phyloP scores from a whole-genome alignment of 2,888 invertebrate genomes.

The Drosophila bunnanda region DNA sequence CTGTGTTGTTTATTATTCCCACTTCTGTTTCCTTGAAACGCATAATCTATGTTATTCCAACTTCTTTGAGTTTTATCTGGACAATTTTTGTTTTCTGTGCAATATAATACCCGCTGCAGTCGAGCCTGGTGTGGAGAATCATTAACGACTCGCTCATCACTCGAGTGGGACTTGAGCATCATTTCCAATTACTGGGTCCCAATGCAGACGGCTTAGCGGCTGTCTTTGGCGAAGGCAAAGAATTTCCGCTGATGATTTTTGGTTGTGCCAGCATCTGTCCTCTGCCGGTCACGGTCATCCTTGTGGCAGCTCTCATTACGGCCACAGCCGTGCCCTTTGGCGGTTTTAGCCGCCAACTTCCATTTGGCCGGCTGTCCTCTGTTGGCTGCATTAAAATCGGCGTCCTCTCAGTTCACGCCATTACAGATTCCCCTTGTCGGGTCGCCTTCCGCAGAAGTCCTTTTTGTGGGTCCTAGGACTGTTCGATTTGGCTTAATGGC shows the following conservation, averaged over 20 bases:
- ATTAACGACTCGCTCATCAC: constrained; percentile 66
- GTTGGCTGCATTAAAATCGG: constrained; percentile 55
- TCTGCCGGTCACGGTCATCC: constrained; percentile 53
- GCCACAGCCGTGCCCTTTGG: constrained; percentile 40
- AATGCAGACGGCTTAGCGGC: constrained; percentile 41
- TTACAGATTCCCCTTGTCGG: constrained; percentile 42
- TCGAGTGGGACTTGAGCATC: constrained; percentile 68
- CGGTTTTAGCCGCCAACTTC: constrained; percentile 54
- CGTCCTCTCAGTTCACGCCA: constrained; percentile 33
- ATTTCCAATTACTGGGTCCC: constrained; percentile 67
- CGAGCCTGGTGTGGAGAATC: constrained; percentile 32
- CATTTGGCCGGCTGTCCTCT: constrained; percentile 60
- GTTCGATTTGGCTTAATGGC: constrained; percentile 32
- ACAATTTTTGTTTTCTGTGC: constrained; percentile 11
- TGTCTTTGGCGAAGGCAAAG: constrained; percentile 42
- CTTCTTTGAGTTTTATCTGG: neutral
- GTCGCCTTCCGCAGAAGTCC: constrained; percentile 9
- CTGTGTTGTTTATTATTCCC: neutral
- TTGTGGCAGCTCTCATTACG: constrained; percentile 57
- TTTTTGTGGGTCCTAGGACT: constrained; percentile 4
- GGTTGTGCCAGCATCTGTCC: constrained; percentile 33
- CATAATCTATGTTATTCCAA: neutral
- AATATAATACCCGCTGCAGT: constrained; percentile 26
- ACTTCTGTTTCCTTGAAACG: neutral
- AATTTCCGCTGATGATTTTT: constrained; percentile 68